Evolutionary conservation across 2,888 invertebrate species (phyloP), one percentile per base, ranked within the genome.

Genomic region (Stramonita haemastoma): DNA sequence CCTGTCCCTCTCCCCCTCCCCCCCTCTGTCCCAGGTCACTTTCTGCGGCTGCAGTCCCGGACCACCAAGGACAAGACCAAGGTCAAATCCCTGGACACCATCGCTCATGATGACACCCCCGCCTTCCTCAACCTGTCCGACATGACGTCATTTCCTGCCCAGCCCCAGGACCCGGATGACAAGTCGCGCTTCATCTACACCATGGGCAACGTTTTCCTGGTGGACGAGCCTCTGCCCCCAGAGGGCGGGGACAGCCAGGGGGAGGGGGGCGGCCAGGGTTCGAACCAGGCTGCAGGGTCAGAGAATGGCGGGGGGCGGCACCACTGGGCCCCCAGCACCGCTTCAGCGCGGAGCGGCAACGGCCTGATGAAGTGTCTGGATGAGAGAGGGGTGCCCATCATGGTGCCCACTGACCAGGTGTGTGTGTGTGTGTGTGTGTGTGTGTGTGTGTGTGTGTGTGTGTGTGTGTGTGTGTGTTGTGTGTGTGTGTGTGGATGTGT

Each of bases 31-130:
- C 6, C 92, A 94, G 94, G 94, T 56, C 89, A 92, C 6, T 94
- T 94, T 87, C 91, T 94, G 32, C 92, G 93, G 15, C 89, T 94
- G 26, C 90, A 93, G 56, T 93, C 93, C 36, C 89, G 94, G 11
- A 94, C 94, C 17, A 93, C 93, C n/a, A 93, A 94, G 85, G 94
- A 94, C 90, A 92, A 93, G 86, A 92, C 93, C 0, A 89, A 92
- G 4, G 93, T 93, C 87, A 92, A 91, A 60, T 89, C 91, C 8
- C 91, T 94, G 19, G 93, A 92, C 86, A 91, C 93, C 8, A 90
- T 94, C n/a, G 93, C 92, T 0, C 90, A 90, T 46, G 90, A 91
- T 66, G 91, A 89, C 66, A 92, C 93, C 46, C 92, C 92, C 73
- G 94, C 94, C 0, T 94, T 94, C 90, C 89, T 94, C 26, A 94